These are phyloP conservation scores for Andrena bucephala DNA, from an alignment of 2,888 invertebrate genomes.

Conservation along the genomic window DNA sequence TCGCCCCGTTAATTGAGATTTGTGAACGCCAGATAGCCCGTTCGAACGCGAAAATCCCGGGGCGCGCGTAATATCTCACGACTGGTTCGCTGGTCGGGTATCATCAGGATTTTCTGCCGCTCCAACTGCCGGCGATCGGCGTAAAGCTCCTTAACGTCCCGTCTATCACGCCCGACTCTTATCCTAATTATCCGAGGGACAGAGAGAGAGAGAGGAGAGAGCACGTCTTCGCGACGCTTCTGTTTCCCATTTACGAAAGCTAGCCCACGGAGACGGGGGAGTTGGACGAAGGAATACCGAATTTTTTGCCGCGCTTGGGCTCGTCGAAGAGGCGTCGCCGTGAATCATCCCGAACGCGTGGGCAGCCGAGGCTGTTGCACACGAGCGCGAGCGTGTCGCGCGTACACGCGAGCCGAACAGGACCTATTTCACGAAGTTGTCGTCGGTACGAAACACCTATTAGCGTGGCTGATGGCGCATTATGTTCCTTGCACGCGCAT, in stretches of 20 bases:
- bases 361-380: constrained; percentile 56
- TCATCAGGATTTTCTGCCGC: constrained; percentile 1
- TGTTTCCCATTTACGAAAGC: constrained; percentile 23
- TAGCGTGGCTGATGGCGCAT: constrained; percentile 79
- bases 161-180: neutral
- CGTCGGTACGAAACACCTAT: constrained; percentile 79
- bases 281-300: neutral
- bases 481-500: constrained; percentile 78
- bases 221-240: constrained; percentile 4
- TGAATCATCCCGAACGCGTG: constrained; percentile 71
- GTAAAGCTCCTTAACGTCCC: neutral
- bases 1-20: constrained; percentile 52
- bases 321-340: constrained; percentile 69
- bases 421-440: constrained; percentile 75
- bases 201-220: neutral
- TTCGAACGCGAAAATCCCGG: constrained; percentile 14
- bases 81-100: constrained; percentile 22
- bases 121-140: neutral
- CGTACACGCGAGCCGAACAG: constrained; percentile 44
- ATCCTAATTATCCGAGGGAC: constrained; percentile 13
- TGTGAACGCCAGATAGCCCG: constrained; percentile 16
- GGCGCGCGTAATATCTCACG: constrained; percentile 23
- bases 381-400: constrained; percentile 22
- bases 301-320: constrained; percentile 52
- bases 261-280: neutral